These are phyloP conservation scores for Coluber constrictor DNA, from an alignment of 2,797 vertebrate species.

Conservation along the genomic window DNA sequence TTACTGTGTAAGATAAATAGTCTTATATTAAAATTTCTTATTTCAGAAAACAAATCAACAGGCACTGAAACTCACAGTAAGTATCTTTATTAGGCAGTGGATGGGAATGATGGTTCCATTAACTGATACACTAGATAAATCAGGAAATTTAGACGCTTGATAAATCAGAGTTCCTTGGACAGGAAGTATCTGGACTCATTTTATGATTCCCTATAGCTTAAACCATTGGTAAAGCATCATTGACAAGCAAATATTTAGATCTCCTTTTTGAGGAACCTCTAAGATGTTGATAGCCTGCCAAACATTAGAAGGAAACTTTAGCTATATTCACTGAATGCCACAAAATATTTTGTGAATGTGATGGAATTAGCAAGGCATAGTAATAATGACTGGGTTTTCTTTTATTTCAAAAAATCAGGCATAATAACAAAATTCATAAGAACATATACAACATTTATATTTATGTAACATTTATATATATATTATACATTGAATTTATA, in stretches of 20 bases:
- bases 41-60: slow-evolving; percentile 70
- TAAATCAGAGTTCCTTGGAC: background rate
- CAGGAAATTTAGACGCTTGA: background rate
- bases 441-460: background rate
- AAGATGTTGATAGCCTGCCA: background rate
- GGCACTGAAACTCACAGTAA: slow-evolving; percentile 64
- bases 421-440: background rate
- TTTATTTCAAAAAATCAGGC: background rate
- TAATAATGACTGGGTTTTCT: background rate
- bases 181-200: background rate
- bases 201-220: background rate
- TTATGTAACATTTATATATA: background rate
- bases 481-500: background rate
- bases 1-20: background rate
- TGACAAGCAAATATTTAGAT: background rate
- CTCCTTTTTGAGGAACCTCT: background rate
- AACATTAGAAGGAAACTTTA: background rate
- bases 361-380: background rate
- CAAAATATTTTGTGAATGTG: background rate
- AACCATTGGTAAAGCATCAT: background rate
- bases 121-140: background rate
- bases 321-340: background rate
- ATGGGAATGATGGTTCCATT: background rate
- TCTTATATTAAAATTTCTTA: background rate
- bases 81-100: slow-evolving; percentile 16